Conservation (phyloP, 1,140 invertebrate species). For the Drosophila fuyamai region DNA sequence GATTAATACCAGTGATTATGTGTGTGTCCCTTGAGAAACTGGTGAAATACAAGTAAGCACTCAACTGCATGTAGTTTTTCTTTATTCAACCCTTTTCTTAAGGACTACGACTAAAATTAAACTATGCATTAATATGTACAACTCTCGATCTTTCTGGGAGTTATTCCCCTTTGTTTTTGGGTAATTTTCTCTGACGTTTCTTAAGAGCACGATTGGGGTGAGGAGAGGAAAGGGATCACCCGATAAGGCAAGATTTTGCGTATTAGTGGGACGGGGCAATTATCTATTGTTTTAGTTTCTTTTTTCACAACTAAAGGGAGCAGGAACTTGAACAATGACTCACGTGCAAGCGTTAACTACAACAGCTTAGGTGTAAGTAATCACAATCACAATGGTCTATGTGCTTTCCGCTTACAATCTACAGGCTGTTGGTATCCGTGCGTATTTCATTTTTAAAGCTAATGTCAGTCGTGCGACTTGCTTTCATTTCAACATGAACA, state of each 20-base stretch:
- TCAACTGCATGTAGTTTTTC: slow-evolving; percentile 37
- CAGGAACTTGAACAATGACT: slow-evolving; percentile 17
- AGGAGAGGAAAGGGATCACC: background rate
- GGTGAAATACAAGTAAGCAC: background rate
- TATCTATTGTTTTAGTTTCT: background rate
- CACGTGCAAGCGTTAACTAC: slow-evolving; percentile 22
- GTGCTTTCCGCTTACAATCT: slow-evolving; percentile 25
- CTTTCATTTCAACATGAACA: slow-evolving; percentile 26
- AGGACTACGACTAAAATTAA: slow-evolving; percentile 51
- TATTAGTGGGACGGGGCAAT: background rate
- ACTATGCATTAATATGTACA: slow-evolving; percentile 57
- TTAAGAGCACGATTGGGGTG: background rate
- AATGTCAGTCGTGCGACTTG: slow-evolving; percentile 50
- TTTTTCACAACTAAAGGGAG: background rate
- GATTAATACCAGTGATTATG: background rate
- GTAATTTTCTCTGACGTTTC: slow-evolving; percentile 3
- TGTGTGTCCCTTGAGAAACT: no score
- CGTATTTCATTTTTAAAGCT: slow-evolving; percentile 53
- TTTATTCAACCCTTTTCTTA: slow-evolving; percentile 63
- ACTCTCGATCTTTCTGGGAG: slow-evolving; percentile 21
- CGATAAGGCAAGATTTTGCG: slow-evolving; percentile 1
- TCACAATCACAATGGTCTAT: slow-evolving; percentile 39
- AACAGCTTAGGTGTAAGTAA: slow-evolving; percentile 29
- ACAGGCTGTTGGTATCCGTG: slow-evolving; percentile 36
- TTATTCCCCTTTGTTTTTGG: slow-evolving; percentile 1